Evolutionary conservation across 2,797 vertebrate genomes (phyloP), one percentile per base, ranked within the genome.

Genomic region (Labeo calbasu): DNA sequence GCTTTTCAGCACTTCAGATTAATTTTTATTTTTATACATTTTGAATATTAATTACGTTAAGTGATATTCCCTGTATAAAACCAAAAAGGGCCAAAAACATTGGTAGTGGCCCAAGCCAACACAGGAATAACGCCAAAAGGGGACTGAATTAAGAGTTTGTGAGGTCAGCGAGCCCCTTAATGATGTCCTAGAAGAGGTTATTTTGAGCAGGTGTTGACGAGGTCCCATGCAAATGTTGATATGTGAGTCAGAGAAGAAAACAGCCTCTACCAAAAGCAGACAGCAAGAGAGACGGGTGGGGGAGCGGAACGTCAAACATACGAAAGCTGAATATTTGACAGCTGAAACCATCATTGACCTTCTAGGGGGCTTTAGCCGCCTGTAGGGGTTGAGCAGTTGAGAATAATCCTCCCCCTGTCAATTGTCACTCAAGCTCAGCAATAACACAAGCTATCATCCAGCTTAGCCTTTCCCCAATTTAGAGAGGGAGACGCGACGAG

Each of bases 401-500:
- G 91, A 92, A 94, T 95, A 95, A 95, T 94, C 93, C 91, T 59
- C 86, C 86, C 87, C 89, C 92, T 92, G 92, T 93, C 93, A 94
- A 94, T 92, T 84, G 93, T 94, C 95, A 95, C 87, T 95, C 94
- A 95, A 94, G 92, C 90, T 94, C 90, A 91, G 91, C 88, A 87
- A 89, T 89, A 92, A 93, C 91, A 93, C 88, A 90, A 93, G 89
- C 88, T 91, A 92, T 95, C 92, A 93, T 90, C 90, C 93, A 94
- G 92, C 91, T 94, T 92, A 94, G 92, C 88, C 88, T 86, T 88
- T 82, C 86, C 89, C 88, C 91, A 91, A 90, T 92, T 90, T 92
- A 71, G 57, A 85, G 82, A 73, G 89, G 88, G 82, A 85, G 55
- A 77, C 50, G 32, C 11, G 19, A 36, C 25, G 10, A 80, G 63